Conservation (phyloP, 2,888 invertebrate genomes). For the Xestia c-nigrum region DNA sequence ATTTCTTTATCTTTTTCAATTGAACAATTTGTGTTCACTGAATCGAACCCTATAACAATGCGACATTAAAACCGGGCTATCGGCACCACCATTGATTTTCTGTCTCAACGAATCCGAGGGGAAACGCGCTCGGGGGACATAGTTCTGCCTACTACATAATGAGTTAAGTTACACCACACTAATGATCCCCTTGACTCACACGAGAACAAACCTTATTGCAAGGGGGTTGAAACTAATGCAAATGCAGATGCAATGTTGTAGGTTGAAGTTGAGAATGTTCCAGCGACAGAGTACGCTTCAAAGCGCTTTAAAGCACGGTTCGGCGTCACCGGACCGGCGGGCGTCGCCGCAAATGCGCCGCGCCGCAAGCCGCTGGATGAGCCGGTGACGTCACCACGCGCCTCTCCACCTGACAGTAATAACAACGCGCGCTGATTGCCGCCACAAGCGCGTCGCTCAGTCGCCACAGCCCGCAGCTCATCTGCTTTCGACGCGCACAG, state of each 20-base stretch:
- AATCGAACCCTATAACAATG: slow-evolving; percentile 42
- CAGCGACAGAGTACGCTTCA: slow-evolving; percentile 48
- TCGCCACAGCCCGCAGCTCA: slow-evolving; percentile 24
- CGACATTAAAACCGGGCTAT: slow-evolving; percentile 67
- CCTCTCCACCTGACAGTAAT: slow-evolving; percentile 43
- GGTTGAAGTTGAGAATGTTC: slow-evolving; percentile 59
- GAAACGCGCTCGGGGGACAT: slow-evolving; percentile 68
- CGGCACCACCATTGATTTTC: slow-evolving; percentile 73
- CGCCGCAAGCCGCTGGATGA: slow-evolving; percentile 38
- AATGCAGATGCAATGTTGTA: slow-evolving; percentile 33
- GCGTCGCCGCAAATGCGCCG: slow-evolving; percentile 36
- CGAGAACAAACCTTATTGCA: slow-evolving; percentile 42
- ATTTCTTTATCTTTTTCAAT: slow-evolving; percentile 44
- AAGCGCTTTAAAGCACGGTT: slow-evolving; percentile 61
- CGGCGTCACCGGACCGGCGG: slow-evolving; percentile 34
- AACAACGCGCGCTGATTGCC: slow-evolving; percentile 48
- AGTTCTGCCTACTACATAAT: slow-evolving; percentile 73
- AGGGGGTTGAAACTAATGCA: slow-evolving; percentile 1
- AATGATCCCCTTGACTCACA: slow-evolving; percentile 5
- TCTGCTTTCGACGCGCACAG: slow-evolving; percentile 18
- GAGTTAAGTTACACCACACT: slow-evolving; percentile 70
- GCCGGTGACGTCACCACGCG: slow-evolving; percentile 45
- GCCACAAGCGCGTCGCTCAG: slow-evolving; percentile 43
- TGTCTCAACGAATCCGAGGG: slow-evolving; percentile 70
- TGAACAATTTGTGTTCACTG: slow-evolving; percentile 46